Evolutionary conservation across 2,797 vertebrate species (phyloP).

Genomic region (Sphenodon punctatus): DNA sequence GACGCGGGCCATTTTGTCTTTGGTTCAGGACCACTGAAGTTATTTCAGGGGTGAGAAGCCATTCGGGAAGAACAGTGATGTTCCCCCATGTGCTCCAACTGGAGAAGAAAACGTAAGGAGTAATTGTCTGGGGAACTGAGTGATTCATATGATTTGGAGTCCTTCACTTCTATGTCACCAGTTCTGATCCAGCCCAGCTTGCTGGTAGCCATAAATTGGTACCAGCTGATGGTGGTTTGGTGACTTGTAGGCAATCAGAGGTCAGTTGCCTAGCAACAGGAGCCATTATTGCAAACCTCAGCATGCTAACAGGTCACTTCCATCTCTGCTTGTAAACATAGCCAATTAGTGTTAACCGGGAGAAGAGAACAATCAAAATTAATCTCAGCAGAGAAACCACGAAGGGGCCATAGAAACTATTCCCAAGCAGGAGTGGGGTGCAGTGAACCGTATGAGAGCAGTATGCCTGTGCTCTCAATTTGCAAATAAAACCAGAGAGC

Average conservation of each 20-base stretch:
- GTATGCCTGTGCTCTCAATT: too few species aligned
- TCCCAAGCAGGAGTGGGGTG: too few species aligned
- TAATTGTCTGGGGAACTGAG: background rate
- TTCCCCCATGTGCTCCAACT: background rate
- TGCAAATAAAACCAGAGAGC: too few species aligned
- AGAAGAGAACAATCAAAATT: too few species aligned
- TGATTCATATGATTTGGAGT: background rate
- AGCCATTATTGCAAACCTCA: background rate
- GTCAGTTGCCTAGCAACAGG: background rate
- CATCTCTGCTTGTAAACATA: background rate
- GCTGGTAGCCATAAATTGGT: background rate
- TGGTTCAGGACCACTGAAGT: background rate
- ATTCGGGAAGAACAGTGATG: background rate
- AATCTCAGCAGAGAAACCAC: background rate
- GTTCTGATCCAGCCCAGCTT: background rate
- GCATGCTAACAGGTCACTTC: background rate
- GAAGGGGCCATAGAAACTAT: too few species aligned
- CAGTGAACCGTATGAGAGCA: too few species aligned
- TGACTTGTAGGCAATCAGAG: background rate
- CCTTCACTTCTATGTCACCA: background rate
- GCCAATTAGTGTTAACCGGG: too few species aligned
- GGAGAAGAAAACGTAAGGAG: background rate
- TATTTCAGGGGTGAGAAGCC: background rate
- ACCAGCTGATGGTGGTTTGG: background rate
- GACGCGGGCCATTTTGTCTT: background rate